Percentiles rank a stretch among this genome's conserved stretches.
phyloP scores from a whole-genome alignment of 1,140 invertebrate species.

The Drosophila ironensis region DNA sequence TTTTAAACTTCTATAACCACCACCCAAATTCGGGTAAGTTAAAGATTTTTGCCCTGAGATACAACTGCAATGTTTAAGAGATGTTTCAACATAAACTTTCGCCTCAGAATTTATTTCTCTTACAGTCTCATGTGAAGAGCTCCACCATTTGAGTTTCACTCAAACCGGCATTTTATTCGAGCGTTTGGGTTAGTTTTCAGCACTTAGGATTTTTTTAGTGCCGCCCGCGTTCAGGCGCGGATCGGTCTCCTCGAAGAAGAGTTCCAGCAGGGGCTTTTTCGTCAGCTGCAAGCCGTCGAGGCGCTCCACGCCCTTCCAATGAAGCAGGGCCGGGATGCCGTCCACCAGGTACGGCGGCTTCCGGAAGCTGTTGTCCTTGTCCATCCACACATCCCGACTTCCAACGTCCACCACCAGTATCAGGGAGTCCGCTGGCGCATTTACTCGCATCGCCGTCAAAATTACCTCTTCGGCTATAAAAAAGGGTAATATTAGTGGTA shows the following conservation, averaged over 20 bases:
- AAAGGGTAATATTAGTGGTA: background rate
- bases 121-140: too few species aligned
- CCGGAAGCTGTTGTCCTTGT: conserved; percentile 40
- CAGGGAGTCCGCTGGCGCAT: conserved; percentile 32
- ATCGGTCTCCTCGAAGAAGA: conserved; percentile 58
- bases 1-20: too few species aligned
- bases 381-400: conserved; percentile 42
- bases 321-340: conserved; percentile 39
- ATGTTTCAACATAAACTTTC: too few species aligned
- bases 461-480: conserved; percentile 41
- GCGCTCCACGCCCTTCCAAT: conserved; percentile 56
- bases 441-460: conserved; percentile 34
- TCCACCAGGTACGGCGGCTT: conserved; percentile 13
- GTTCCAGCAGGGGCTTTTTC: conserved; percentile 30
- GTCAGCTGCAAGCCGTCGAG: conserved; percentile 47
- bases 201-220: background rate
- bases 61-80: too few species aligned
- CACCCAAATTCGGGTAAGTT: too few species aligned
- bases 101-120: too few species aligned
- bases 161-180: conserved; percentile 15
- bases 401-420: conserved; percentile 62
- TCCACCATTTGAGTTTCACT: background rate
- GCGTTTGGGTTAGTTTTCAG: background rate
- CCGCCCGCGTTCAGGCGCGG: background rate
- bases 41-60: too few species aligned